These are phyloP conservation scores for Danio choprae DNA, from an alignment of 2,797 vertebrate genomes.

Conservation along the genomic window DNA sequence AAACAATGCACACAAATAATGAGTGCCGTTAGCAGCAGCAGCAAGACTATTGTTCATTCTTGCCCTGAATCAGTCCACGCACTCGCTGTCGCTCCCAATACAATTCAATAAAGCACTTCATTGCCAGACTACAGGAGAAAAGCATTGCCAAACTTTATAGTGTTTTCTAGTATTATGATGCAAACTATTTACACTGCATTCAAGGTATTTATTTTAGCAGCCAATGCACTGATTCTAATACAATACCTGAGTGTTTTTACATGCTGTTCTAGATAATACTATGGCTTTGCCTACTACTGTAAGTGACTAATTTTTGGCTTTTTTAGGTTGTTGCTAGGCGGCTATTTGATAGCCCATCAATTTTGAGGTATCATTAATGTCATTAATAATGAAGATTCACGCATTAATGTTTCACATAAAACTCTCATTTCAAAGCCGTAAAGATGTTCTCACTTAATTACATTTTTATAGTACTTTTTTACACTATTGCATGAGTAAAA, in stretches of 20 bases:
- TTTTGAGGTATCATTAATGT: not conserved
- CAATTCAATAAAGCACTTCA: not conserved
- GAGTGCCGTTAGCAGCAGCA: not conserved
- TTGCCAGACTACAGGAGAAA: not conserved
- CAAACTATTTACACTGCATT: not conserved
- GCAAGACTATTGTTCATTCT: slow-evolving; percentile 26
- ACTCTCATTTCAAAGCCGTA: too few species aligned
- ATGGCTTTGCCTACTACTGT: too few species aligned
- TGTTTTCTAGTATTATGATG: not conserved
- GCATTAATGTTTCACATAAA: too few species aligned
- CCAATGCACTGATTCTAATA: not conserved
- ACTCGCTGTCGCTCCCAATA: not conserved
- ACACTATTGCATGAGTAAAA: too few species aligned
- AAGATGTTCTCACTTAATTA: too few species aligned
- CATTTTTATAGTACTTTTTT: too few species aligned
- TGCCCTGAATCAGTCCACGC: not conserved
- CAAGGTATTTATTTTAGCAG: not conserved
- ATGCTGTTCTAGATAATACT: too few species aligned
- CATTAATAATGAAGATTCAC: not conserved
- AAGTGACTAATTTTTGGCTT: not conserved
- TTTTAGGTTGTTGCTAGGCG: not conserved
- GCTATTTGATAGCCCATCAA: not conserved
- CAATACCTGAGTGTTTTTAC: too few species aligned
- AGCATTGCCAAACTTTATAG: too few species aligned
- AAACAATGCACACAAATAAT: slow-evolving; percentile 31